Evolutionary conservation across 2,888 invertebrate genomes (phyloP).

Genomic region (Troilus luridus): DNA sequence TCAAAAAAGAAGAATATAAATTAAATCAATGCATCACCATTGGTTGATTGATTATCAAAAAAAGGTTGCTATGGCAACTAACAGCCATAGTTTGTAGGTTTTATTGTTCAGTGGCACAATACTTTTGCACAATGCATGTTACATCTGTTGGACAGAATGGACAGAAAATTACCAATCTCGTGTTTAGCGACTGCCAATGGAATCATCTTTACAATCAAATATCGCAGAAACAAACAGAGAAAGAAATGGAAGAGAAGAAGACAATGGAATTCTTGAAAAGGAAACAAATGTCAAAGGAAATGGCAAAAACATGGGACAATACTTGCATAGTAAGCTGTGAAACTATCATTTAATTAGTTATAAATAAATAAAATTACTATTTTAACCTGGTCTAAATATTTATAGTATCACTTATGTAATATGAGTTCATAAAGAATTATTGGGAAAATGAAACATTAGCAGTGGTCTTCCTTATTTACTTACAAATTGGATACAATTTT

Average conservation of each 20-base stretch:
- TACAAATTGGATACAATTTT: no score
- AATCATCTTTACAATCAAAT: constrained; percentile 56
- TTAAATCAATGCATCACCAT: neutral
- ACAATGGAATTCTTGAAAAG: constrained; percentile 49
- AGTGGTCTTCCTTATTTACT: no score
- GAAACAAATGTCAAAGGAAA: constrained; percentile 63
- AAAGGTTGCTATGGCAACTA: constrained; percentile 17
- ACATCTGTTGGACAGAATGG: neutral
- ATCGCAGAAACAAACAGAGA: constrained; percentile 75
- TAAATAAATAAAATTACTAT: neutral
- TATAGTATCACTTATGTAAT: neutral
- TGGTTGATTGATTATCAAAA: constrained; percentile 29
- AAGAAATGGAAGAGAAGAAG: constrained; percentile 51
- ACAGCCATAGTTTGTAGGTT: neutral
- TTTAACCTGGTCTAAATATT: neutral
- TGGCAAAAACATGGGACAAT: constrained; percentile 65
- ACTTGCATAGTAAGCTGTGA: constrained; percentile 63
- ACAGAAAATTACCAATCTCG: neutral
- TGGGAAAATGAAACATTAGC: no score
- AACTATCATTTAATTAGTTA: neutral
- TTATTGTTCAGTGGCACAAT: neutral
- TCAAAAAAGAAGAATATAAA: neutral
- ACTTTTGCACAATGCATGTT: neutral
- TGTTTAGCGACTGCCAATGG: constrained; percentile 57
- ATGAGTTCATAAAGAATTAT: no score